Evolutionary conservation across 2,797 vertebrate species (phyloP).

Genomic region (Trachops cirrhosus): DNA sequence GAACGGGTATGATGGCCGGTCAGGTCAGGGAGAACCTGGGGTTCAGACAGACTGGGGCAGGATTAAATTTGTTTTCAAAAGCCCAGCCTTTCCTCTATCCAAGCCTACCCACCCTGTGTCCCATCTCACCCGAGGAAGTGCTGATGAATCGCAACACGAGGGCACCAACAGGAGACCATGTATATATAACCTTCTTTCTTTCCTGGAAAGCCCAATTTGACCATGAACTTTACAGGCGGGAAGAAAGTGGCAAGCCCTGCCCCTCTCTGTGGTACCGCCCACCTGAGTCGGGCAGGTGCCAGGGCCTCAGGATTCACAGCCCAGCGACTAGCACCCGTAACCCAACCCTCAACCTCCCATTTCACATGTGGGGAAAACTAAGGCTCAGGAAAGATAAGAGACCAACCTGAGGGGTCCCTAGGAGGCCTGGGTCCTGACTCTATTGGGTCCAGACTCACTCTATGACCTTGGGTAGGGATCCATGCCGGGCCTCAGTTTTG

Average conservation of each 20-base stretch:
- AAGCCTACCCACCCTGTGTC: not conserved
- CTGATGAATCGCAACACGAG: not conserved
- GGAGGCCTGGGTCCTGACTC: not conserved
- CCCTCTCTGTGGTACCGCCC: rapidly evolving
- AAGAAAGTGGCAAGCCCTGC: not conserved
- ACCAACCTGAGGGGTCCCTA: not conserved
- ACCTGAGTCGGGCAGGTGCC: not conserved
- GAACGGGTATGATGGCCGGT: not conserved
- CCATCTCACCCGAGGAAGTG: not conserved
- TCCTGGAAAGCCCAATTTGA: not conserved
- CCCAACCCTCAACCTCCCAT: not conserved
- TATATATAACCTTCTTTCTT: not conserved
- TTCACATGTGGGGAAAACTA: not conserved
- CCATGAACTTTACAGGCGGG: not conserved
- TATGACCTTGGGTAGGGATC: not conserved
- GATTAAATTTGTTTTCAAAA: not conserved
- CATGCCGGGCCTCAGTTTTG: not conserved
- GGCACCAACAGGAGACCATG: not conserved
- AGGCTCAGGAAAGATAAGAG: not conserved
- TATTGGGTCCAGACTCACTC: rapidly evolving
- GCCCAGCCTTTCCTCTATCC: not conserved
- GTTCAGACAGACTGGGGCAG: not conserved
- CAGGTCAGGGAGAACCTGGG: not conserved
- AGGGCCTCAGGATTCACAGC: not conserved
- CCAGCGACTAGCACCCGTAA: not conserved